These are phyloP conservation scores for Hydrocynus forskahlii DNA, from an alignment of 2,797 vertebrate species.

Conservation along the genomic window DNA sequence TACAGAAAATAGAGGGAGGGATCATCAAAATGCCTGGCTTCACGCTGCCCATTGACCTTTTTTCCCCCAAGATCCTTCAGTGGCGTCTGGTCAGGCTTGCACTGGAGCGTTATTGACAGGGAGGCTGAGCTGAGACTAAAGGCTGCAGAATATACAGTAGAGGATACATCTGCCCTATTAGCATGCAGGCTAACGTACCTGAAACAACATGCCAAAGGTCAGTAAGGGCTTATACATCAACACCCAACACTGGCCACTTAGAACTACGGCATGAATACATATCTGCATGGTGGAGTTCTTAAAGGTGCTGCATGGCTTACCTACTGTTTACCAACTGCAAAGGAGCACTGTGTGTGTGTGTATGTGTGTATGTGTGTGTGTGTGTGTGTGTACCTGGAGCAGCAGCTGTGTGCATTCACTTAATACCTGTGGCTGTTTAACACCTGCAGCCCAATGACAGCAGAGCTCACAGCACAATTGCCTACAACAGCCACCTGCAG, in stretches of 20 bases:
- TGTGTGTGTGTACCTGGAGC: conserved; percentile 35
- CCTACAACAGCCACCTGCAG: conserved; percentile 50
- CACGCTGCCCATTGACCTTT: conserved; percentile 85
- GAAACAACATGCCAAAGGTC: conserved; percentile 57
- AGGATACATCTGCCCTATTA: conserved; percentile 48
- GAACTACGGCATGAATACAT: conserved; percentile 43
- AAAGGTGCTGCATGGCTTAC: conserved; percentile 24
- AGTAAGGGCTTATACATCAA: conserved; percentile 52
- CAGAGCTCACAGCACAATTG: conserved; percentile 45
- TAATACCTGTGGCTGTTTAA: conserved; percentile 55
- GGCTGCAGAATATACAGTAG: conserved; percentile 56
- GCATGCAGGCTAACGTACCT: conserved; percentile 45
- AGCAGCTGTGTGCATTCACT: conserved; percentile 49
- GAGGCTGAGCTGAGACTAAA: conserved; percentile 72
- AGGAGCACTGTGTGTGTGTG: conserved; percentile 13
- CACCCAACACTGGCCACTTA: conserved; percentile 29
- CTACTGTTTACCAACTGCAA: conserved; percentile 14
- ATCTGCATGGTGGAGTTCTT: conserved; percentile 43
- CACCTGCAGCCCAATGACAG: conserved; percentile 58
- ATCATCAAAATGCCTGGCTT: conserved; percentile 87
- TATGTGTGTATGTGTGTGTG: no score
- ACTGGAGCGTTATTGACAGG: conserved; percentile 82
- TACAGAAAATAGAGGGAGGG: conserved; percentile 85
- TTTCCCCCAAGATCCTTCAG: conserved; percentile 74
- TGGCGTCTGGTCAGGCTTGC: conserved; percentile 84